Base-by-base conservation (phyloP, 2,113 vertebrate species). In the Argyrosomus japonicus region DNA sequence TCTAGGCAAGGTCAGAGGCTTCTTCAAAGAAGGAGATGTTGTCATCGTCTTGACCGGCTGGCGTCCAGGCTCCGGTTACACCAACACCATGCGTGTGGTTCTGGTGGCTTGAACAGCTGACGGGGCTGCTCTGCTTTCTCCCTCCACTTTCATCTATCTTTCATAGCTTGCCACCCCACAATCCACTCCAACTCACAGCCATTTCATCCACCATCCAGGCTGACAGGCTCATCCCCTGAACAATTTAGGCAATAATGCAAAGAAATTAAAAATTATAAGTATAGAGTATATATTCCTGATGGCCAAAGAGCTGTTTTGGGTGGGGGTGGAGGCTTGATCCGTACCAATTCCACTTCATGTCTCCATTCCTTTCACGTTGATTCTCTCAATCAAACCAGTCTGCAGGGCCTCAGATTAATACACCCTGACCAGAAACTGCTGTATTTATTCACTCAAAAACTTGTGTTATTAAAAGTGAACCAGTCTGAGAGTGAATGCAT, bases 31-130 rank as follows among this genome's bases (percentile, higher is more conserved):
- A 0, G 96, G 96, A 0, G 97, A 99, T 2, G 95, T 97, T 64
- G 97, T 98, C 76, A 96, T 99, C 0, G 96, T 99, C 6, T 88
- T 99, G 86, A 99, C 97, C 0, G 98, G 98, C 72, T 99, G 98
- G 98, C 97, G 97, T 68, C 98, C 98, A 0, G 98, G 98, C 64
- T 99, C 98, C 0, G 98, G 98, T 79, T 99, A 96, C 94, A 99
- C 98, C 94, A 99, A 99, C 95, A 99, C 98, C 93, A 99, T 99
- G 98, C 97, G 98, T 1, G 98, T 99, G 50, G 96, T 99, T 83
- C 96, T 96, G 0, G 97, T 99, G 70, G 95, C 96, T 1, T 99
- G 92, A 96, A 68, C 6, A 61, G 60, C 78, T 43, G 21, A 21
- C 40, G 0, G 8, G 64, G 76, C 81, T 43, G 45, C 25, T 7